These are phyloP conservation scores for Aphis craccivora DNA, from an alignment of 1,140 invertebrate genomes.

Conservation along the genomic window DNA sequence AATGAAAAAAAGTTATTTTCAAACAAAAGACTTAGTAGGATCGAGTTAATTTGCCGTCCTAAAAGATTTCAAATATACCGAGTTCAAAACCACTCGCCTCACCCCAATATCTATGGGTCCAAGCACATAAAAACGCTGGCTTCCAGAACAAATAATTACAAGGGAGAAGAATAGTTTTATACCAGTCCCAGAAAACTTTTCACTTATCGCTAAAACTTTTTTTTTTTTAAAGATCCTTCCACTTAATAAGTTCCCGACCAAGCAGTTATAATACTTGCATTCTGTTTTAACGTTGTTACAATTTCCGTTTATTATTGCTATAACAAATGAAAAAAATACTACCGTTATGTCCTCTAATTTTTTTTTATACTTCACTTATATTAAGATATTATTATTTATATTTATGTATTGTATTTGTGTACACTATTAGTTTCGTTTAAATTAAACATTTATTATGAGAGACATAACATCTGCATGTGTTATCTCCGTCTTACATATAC, in stretches of 20 bases:
- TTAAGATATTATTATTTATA: neutral
- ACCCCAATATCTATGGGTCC: conserved; percentile 2
- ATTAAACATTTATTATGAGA: neutral
- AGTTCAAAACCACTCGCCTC: conserved; percentile 34
- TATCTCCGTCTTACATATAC: too few relatives aligned
- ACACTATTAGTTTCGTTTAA: neutral
- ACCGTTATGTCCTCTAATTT: neutral
- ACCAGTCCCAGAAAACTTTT: conserved; percentile 43
- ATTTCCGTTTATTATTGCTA: conserved; percentile 20
- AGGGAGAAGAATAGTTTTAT: conserved; percentile 45
- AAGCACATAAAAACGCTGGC: conserved; percentile 34
- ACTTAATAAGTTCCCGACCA: conserved; percentile 42
- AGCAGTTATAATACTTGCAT: conserved; percentile 30
- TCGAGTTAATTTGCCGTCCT: conserved; percentile 42
- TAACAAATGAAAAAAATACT: conserved; percentile 23
- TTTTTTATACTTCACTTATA: neutral
- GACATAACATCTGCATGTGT: too few relatives aligned
- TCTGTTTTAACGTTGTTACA: conserved; percentile 13
- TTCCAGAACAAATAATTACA: conserved; percentile 49
- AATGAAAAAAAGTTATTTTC: conserved; percentile 41
- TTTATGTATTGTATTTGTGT: neutral
- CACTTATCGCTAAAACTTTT: conserved; percentile 48
- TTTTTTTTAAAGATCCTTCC: conserved; percentile 39
- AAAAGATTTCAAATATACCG: conserved; percentile 48
- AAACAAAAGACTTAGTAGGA: conserved; percentile 47